phyloP scores from a whole-genome alignment of 2,888 invertebrate genomes.

The Euplexia lucipara region DNA sequence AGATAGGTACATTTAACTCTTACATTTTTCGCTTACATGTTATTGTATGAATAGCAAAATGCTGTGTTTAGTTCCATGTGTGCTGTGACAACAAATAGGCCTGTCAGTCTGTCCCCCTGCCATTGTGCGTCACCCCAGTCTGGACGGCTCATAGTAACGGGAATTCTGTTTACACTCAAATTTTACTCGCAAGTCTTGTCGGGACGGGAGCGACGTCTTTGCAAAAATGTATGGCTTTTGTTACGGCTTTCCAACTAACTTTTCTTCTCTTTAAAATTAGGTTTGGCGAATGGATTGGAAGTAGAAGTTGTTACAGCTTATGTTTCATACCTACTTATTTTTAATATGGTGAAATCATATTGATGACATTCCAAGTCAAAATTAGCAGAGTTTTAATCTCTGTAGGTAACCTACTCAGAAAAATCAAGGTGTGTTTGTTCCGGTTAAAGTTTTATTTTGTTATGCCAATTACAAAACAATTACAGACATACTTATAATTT shows the following conservation, averaged over 20 bases:
- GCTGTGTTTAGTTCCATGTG: constrained; percentile 36
- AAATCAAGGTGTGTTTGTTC: not conserved
- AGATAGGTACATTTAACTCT: too few relatives aligned
- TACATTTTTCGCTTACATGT: constrained; percentile 5
- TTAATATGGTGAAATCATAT: constrained; percentile 2
- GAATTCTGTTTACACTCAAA: constrained; percentile 53
- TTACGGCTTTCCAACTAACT: constrained; percentile 11
- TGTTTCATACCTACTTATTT: not conserved
- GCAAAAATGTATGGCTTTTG: constrained; percentile 16
- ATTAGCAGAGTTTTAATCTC: not conserved
- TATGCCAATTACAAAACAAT: constrained; percentile 2
- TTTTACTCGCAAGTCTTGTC: constrained; percentile 32
- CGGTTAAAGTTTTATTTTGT: not conserved
- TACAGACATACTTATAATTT: too few relatives aligned
- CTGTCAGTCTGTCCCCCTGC: constrained; percentile 40
- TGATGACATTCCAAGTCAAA: constrained; percentile 6
- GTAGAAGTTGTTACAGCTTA: not conserved
- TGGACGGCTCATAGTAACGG: constrained; percentile 37
- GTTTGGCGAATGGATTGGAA: not conserved
- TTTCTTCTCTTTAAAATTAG: constrained; percentile 1
- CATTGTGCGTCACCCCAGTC: constrained; percentile 40
- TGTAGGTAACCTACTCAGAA: not conserved
- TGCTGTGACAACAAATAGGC: constrained; percentile 45
- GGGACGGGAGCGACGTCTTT: constrained; percentile 11
- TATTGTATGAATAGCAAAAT: constrained; percentile 49